Base-by-base conservation (phyloP, 64 coral and sea anemone species). In the Stichodactyla helianthus region DNA sequence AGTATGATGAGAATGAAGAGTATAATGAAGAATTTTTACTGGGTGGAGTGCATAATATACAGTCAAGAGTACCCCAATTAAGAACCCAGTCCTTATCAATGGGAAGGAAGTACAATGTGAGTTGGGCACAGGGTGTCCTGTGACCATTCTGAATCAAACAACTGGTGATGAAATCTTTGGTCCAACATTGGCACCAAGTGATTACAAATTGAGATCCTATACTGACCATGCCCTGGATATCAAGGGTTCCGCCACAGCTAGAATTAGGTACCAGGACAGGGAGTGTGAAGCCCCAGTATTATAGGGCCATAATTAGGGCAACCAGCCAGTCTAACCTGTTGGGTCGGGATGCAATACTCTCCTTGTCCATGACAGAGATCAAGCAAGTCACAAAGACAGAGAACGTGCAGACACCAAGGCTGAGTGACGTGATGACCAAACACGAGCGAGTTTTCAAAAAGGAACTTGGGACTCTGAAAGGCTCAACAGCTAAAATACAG, bases 401-500 rank as follows among this genome's bases (percentile, higher is more conserved):
- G 25, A 55, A 52, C 13, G 17, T 52, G 28, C 15, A 15, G 0
- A 11, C 56, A 8, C 8, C 56, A 58, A 82, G 11, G 8, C 26
- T 80, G 53, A 20, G 78, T 15, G 86, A 59, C 5, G 68, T 88
- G 16, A 51, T 88, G 19, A 51, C 25, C 5, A 50, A 27, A 57
- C 68, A 87, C 13, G 10, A 56, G 12, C 2, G 0, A 57, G 68
- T 77, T 10, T 78, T 78, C 44, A 27, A n/a, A 14, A 68, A 77
- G 11, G 68, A 57, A 6, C 67, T 76, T 4, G 52, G 68, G 31
- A 78, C 64, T 22, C 15, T 87, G 61, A 54, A 78, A 59, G 86
- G 71, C 22, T 13, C 51, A 44, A 71, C 57, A 23, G 86, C 86
- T 0, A 87, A 78, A 50, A 87, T 87, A 27, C 67, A 35, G 16